A percentile compares a stretch with the other conserved stretches of the same genome.
Evolutionary conservation across 2,113 vertebrate genomes (phyloP).

Genomic region (Balaenoptera acutorostrata): DNA sequence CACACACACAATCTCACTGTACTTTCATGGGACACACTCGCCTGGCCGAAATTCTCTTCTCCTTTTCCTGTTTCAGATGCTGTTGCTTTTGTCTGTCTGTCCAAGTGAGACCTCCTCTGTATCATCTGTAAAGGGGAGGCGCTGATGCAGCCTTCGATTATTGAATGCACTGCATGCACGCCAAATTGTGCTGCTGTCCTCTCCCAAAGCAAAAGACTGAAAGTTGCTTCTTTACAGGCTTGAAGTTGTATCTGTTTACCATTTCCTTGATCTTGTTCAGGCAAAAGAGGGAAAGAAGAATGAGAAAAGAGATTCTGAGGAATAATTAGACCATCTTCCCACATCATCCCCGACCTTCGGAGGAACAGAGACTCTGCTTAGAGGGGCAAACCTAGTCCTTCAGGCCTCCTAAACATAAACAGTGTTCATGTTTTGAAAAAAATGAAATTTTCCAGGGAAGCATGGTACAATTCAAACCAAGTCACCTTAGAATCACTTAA

Average conservation of each 20-base stretch:
- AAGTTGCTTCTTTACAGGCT: background rate
- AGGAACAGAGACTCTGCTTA: conserved; percentile 47
- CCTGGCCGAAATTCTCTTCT: background rate
- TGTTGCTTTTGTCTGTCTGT: background rate
- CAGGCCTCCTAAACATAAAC: conserved; percentile 33
- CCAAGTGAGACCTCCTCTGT: background rate
- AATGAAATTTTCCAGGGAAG: conserved; percentile 50
- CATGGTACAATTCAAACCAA: conserved; percentile 61
- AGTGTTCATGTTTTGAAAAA: conserved; percentile 18
- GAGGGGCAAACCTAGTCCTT: rapidly evolving
- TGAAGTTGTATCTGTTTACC: conserved; percentile 28
- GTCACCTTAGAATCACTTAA: conserved; percentile 43
- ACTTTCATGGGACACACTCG: rapidly evolving
- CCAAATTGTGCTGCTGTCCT: background rate
- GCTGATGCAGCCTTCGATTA: background rate
- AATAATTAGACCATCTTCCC: conserved; percentile 47
- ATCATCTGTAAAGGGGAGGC: background rate
- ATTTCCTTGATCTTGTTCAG: conserved; percentile 14
- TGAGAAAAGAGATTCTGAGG: background rate
- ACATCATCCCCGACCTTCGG: conserved; percentile 50
- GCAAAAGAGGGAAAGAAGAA: background rate
- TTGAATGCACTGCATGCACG: background rate
- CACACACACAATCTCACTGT: background rate
- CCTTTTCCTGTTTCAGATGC: background rate
- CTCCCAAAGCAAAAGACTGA: conserved; percentile 46